These are phyloP conservation scores for Gymnocypris eckloni DNA, from an alignment of 2,797 vertebrate species.

Conservation along the genomic window DNA sequence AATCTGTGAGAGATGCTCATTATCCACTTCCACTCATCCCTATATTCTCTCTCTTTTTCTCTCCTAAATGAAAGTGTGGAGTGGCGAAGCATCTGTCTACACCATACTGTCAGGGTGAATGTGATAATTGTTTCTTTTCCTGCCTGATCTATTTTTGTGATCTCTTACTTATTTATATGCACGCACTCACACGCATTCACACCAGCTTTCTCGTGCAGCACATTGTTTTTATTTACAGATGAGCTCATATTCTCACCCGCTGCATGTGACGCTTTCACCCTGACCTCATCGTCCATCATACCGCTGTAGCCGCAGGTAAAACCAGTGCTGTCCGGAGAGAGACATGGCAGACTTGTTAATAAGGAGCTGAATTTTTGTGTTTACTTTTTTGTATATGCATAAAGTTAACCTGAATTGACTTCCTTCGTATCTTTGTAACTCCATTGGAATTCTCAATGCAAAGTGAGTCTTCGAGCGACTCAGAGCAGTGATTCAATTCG, in stretches of 20 bases:
- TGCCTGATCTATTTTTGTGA: conserved; percentile 67
- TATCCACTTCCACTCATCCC: conserved; percentile 43
- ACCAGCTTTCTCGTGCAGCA: neutral
- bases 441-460: neutral
- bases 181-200: conserved; percentile 6
- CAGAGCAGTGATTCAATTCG: neutral
- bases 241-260: neutral
- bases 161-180: conserved; percentile 22
- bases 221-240: conserved; percentile 12
- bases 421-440: neutral
- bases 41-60: neutral
- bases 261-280: neutral
- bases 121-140: conserved; percentile 74
- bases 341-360: neutral
- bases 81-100: conserved; percentile 46
- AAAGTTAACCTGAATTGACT: neutral
- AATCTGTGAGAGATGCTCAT: conserved; percentile 54
- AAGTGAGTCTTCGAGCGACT: neutral
- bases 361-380: neutral
- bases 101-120: conserved; percentile 59
- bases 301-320: neutral
- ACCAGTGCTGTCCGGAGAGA: neutral
- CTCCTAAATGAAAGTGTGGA: conserved; percentile 53
- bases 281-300: neutral
- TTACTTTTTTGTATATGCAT: neutral